Conservation (phyloP, 2,888 invertebrate genomes). For the Euzetes globulus region DNA sequence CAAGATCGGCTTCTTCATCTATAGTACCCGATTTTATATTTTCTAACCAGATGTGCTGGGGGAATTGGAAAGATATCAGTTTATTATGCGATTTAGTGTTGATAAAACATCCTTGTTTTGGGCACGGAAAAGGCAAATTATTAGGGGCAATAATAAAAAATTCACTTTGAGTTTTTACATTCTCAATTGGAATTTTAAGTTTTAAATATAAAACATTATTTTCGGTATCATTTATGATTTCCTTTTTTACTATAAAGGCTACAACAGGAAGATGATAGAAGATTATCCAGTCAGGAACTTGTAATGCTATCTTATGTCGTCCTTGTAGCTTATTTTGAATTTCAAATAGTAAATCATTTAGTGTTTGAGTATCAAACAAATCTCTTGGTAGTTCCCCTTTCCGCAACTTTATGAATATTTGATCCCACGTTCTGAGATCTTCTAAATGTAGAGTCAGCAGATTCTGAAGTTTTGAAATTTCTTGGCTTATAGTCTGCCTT, state of each 20-base stretch:
- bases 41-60: not conserved
- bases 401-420: not conserved
- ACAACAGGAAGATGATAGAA: not conserved
- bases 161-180: not conserved
- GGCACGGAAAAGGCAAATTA: not conserved
- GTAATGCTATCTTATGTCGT: not conserved
- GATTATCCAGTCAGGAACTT: not conserved
- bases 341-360: not conserved
- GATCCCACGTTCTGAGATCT: not conserved
- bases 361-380: not conserved
- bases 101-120: not conserved
- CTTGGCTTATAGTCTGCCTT: not conserved
- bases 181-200: not conserved
- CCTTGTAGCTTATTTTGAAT: not conserved
- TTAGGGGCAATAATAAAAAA: not conserved
- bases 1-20: not conserved
- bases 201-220: not conserved
- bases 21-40: not conserved
- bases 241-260: not conserved
- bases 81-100: not conserved
- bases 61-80: not conserved
- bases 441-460: not conserved
- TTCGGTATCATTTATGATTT: not conserved
- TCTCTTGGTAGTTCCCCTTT: not conserved
- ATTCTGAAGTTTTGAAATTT: not conserved